Base-by-base conservation (phyloP, 1,140 invertebrate genomes). In the Papilio glaucus region DNA sequence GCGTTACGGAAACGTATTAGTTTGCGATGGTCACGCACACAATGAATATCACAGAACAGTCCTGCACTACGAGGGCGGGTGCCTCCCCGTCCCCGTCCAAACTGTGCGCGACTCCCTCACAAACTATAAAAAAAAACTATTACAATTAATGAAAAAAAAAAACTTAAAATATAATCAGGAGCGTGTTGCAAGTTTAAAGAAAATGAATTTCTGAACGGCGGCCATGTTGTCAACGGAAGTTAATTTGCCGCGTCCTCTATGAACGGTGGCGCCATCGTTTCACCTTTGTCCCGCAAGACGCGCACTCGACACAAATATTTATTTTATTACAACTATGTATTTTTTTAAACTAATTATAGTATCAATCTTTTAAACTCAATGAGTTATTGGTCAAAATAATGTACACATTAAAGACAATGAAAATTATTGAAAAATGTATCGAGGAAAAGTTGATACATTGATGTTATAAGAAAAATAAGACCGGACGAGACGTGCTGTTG, bases 361-460 rank as follows among this genome's bases (percentile, higher is more conserved):
- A n/a, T n/a, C n/a, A n/a, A n/a, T n/a, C n/a, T n/a, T n/a, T n/a
- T n/a, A n/a, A n/a, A n/a, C n/a, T n/a, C n/a, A 57, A 24, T 57
- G 10, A 1, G 10, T 26, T n/a, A n/a, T n/a, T n/a, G n/a, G 21
- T 57, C 12, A 13, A 57, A 18, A 45, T 45, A 57, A 26, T 57
- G 10, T 49, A n/a, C 18, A 49, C 45, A n/a, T n/a, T n/a, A 49
- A 9, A 49, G 18, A 21, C 45, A 49, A 21, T 49, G 45, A 21
- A 49, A 49, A 49, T 8, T 8, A 49, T 18, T 8, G 7, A 4
- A 1, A 24, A 49, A 49, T 49, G 18, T 49, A 21, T 49, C 12
- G n/a, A 42, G 13, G 41, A 49, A 49, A 49, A 49, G 18, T 49
- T 49, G 45, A 9, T 53, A 53, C 45, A 53, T 24, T 53, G n/a